Base-by-base conservation (phyloP, 2,113 vertebrate genomes). In the Solenodon paradoxus region DNA sequence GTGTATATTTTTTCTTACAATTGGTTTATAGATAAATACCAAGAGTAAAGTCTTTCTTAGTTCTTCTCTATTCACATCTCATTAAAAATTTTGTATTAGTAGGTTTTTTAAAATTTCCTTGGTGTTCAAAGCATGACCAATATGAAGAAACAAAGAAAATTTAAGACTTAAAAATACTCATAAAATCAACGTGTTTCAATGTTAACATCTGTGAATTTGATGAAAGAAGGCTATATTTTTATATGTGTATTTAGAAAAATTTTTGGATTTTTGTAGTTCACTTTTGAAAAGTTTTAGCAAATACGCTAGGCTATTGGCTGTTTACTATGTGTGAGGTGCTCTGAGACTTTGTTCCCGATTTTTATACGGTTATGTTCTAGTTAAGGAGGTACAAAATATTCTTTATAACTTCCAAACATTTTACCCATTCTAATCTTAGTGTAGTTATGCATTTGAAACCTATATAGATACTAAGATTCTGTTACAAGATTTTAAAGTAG, bases 61-160 rank as follows among this genome's bases (percentile, higher is more conserved):
- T 55, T 9, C 71, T 4, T n/a, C 20, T 91, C 10, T 75, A 0
- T 90, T 94, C 90, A 77, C 13, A 57, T 90, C 49, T 5, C 5
- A 35, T 72, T 90, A 77, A 71, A 53, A 40, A 86, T 55, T 72
- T 95, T 94, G 53, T 66, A 81, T 17, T 57, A 93, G 30, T 16
- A 66, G 86, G 86, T 94, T 9, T 30, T 84, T 87, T 42, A 22
- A 53, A 96, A 1, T 97, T 88, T 92, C 28, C 51, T 88, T 92
- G 61, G 9, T 90, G 53, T 38, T 72, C 42, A 78, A 20, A 77
- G 32, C 5, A 30, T 94, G 19, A 72, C 74, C 28, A 69, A 88
- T 92, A 38, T 92, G 92, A 53, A 87, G 42, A 32, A 72, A 35
- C n/a, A 30, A 95, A 32, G 95, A 69, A 42, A 77, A 51, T 55